phyloP scores from a whole-genome alignment of 2,113 vertebrate species.

The Perccottus glenii region DNA sequence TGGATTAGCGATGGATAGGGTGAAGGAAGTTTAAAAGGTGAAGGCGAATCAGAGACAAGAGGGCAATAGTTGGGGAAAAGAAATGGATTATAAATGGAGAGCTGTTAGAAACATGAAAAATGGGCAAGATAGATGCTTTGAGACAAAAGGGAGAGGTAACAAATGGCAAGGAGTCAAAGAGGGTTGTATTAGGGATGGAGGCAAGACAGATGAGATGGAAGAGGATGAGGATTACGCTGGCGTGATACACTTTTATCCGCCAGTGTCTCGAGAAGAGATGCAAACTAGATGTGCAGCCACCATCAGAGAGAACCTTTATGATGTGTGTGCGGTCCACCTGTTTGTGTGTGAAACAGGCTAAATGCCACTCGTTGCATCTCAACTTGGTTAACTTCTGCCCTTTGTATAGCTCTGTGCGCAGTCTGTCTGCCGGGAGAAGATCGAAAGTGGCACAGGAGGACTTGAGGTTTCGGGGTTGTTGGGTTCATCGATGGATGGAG shows the following conservation, averaged over 20 bases:
- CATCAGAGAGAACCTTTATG: constrained; percentile 4
- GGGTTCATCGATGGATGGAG: constrained; percentile 62
- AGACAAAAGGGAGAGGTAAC: constrained; percentile 19
- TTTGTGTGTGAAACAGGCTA: constrained; percentile 29
- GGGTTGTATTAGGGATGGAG: constrained; percentile 49
- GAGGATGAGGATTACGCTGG: constrained; percentile 48
- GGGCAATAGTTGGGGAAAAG: constrained; percentile 32
- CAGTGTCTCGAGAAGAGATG: constrained; percentile 43
- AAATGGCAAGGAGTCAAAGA: constrained; percentile 36
- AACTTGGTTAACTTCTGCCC: constrained; percentile 33
- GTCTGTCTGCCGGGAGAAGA: constrained; percentile 21
- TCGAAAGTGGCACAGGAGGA: constrained; percentile 65
- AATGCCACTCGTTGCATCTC: constrained; percentile 50
- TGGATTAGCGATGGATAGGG: constrained; percentile 54
- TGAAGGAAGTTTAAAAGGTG: constrained; percentile 42
- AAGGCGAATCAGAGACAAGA: constrained; percentile 53
- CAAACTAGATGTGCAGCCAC: constrained; percentile 11
- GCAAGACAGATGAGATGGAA: constrained; percentile 37
- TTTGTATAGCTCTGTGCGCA: constrained; percentile 40
- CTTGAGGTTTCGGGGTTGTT: constrained; percentile 56
- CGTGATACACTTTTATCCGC: constrained; percentile 50
- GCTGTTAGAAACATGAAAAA: constrained; percentile 39
- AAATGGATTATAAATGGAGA: constrained; percentile 62
- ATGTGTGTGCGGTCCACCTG: constrained; percentile 13
- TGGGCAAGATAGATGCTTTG: constrained; percentile 24